Evolutionary conservation across 37 sponge, comb jelly and placozoan genomes (phyloP).

Genomic region (Aplysina aerophoba): DNA sequence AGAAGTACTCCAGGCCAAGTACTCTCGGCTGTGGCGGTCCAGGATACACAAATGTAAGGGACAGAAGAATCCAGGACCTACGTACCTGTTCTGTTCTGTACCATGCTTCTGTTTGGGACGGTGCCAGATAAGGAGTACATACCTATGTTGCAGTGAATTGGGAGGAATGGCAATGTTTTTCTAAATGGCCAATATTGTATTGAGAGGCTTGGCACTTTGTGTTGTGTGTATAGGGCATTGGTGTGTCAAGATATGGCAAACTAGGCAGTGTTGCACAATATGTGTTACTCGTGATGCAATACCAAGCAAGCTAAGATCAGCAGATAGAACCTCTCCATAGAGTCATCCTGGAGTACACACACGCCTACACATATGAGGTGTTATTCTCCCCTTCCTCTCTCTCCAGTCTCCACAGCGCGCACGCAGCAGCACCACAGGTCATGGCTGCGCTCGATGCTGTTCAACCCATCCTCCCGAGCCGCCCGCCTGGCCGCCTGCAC

Average conservation of each 20-base stretch:
- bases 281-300: background rate
- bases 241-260: too few relatives aligned
- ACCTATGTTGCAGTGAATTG: too few relatives aligned
- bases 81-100: background rate
- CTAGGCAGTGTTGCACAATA: background rate
- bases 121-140: too few relatives aligned
- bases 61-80: background rate
- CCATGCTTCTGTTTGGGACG: background rate
- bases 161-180: too few relatives aligned
- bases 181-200: too few relatives aligned
- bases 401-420: constrained; percentile 35
- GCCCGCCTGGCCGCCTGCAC: constrained; percentile 66
- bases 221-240: too few relatives aligned
- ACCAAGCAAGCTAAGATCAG: background rate
- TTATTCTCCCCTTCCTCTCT: too few relatives aligned
- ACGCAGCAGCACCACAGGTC: constrained; percentile 52
- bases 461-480: constrained; percentile 73
- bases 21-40: constrained; percentile 56
- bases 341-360: background rate
- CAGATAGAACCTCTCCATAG: background rate
- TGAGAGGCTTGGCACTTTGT: too few relatives aligned
- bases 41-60: constrained; percentile 57
- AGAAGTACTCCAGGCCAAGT: constrained; percentile 65
- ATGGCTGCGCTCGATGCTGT: constrained; percentile 87
- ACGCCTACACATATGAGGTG: background rate